A percentile compares a stretch with the other conserved stretches of the same genome.
Evolutionary conservation across 2,113 vertebrate species (phyloP).

Genomic region (Antechinus flavipes): DNA sequence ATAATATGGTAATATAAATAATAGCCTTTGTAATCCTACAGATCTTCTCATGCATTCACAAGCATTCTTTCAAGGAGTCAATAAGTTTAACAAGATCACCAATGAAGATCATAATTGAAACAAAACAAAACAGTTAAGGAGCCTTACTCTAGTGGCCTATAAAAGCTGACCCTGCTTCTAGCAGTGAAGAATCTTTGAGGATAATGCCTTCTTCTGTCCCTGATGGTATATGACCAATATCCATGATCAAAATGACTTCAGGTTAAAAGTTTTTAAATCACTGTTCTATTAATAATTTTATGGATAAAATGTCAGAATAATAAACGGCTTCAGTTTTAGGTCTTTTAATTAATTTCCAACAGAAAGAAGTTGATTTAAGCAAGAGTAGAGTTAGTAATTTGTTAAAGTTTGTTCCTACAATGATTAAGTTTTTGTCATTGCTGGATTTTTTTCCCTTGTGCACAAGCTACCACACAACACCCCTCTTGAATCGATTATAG

Average conservation of each 20-base stretch:
- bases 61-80: background rate
- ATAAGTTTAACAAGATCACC: background rate
- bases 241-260: constrained; percentile 49
- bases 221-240: constrained; percentile 31
- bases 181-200: constrained; percentile 13
- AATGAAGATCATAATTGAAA: background rate
- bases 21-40: background rate
- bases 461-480: background rate
- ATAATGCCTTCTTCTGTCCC: constrained; percentile 28
- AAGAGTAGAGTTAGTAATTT: constrained; percentile 46
- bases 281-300: constrained; percentile 49
- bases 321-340: constrained; percentile 37
- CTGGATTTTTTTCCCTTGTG: background rate
- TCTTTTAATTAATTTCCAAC: constrained; percentile 66
- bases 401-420: constrained; percentile 52
- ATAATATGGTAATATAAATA: background rate
- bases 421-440: constrained; percentile 6
- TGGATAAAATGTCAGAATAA: constrained; percentile 63
- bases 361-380: constrained; percentile 58
- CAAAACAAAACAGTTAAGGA: background rate
- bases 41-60: background rate
- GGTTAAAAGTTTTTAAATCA: constrained; percentile 17
- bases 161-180: background rate
- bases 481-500: background rate
- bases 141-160: background rate